A percentile compares a stretch with the other conserved stretches of the same genome.
Conservation (phyloP, 2,888 invertebrate genomes). For the Troglohyphantes excavatus region DNA sequence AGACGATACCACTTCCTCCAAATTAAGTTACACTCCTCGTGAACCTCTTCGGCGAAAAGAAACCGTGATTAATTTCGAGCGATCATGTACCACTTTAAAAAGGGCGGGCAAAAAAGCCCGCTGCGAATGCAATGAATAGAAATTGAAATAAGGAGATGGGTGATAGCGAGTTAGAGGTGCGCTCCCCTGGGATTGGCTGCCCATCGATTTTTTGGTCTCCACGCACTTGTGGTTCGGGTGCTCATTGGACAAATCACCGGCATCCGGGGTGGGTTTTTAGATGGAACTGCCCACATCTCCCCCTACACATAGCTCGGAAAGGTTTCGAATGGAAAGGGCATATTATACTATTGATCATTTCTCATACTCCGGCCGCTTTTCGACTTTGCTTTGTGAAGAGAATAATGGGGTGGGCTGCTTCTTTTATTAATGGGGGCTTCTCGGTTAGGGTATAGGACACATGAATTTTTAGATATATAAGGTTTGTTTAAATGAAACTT, state of each 20-base stretch:
- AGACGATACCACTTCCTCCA: conserved; percentile 23
- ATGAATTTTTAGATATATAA: too few species aligned
- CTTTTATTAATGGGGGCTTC: too few species aligned
- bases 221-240: conserved; percentile 75
- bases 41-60: conserved; percentile 43
- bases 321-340: too few species aligned
- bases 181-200: conserved; percentile 73
- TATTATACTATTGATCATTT: too few species aligned
- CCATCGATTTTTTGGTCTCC: conserved; percentile 75
- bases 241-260: conserved; percentile 79
- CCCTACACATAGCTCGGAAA: too few species aligned
- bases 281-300: conserved; percentile 69
- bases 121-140: conserved; percentile 67
- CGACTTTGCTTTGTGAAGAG: too few species aligned
- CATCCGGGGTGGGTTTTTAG: conserved; percentile 75
- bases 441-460: too few species aligned
- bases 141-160: conserved; percentile 73
- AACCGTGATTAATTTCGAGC: conserved; percentile 49
- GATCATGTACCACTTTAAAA: conserved; percentile 47
- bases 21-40: conserved; percentile 35
- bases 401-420: too few species aligned
- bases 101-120: not conserved
- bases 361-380: too few species aligned
- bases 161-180: conserved; percentile 66
- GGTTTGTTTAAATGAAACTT: too few species aligned